Base-by-base conservation (phyloP, 2,113 vertebrate species). In the Helogale parvula region DNA sequence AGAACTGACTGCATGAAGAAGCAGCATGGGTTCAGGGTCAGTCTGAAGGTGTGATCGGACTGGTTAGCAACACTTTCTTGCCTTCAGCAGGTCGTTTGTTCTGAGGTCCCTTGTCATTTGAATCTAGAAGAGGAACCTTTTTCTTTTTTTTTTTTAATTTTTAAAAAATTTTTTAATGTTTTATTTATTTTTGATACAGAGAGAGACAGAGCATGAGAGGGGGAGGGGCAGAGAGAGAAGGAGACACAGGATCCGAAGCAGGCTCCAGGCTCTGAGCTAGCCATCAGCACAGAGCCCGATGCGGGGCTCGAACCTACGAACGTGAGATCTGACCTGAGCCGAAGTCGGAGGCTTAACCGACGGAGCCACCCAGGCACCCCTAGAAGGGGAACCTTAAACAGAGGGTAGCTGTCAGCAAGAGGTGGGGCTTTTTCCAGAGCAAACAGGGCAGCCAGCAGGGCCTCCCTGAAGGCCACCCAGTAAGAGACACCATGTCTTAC, bases 51-150 rank as follows among this genome's bases (percentile, higher is more conserved):
- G 35, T 72, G 81, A 33, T 72, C 52, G 52, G 88, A 80, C 93
- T 41, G 82, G 74, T 76, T 60, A 88, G 63, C 65, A 95, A 65
- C 69, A 35, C 63, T 86, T 90, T 68, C 68, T 74, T 85, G 35
- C 45, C 57, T 93, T 92, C 4, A 29, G 45, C n/a, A 50, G 41
- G 25, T 71, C 81, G 63, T 96, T 97, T 96, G 29, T 97, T 96
- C 29, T 88, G 74, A 91, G 84, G 35, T 84, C 65, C 16, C 52
- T 71, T 77, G 25, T 68, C 31, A 66, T 71, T 90, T 97, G 79
- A 25, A 41, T 95, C 77, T 69, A 82, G 54, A 68, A 89, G 15
- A 25, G 25, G 57, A 47, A 29, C 23, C 45, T 88, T 69, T n/a
- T n/a, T n/a, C n/a, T n/a, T n/a, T n/a, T n/a, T n/a, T n/a, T n/a